These are phyloP conservation scores for Mythimna lalbum DNA, from an alignment of 2,888 invertebrate species.

Conservation along the genomic window DNA sequence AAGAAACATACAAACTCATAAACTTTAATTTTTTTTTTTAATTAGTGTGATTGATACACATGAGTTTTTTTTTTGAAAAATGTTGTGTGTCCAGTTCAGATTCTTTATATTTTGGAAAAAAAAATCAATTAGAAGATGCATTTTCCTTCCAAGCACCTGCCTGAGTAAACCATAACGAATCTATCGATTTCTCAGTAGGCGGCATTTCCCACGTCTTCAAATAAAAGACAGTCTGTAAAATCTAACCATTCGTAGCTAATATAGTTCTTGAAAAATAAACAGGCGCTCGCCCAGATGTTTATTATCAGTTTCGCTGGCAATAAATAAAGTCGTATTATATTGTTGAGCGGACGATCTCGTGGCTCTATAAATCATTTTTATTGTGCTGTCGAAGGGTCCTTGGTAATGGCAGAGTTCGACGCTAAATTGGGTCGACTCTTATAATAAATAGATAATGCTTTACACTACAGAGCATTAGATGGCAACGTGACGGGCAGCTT, in stretches of 20 bases:
- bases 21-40: too few relatives aligned
- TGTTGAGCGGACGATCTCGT: constrained; percentile 84
- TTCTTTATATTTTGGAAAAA: too few relatives aligned
- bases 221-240: constrained; percentile 17
- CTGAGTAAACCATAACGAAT: neutral
- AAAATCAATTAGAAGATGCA: neutral
- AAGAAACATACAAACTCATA: too few relatives aligned
- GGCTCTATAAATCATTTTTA: constrained; percentile 88
- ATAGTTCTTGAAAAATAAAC: constrained; percentile 70
- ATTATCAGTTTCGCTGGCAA: constrained; percentile 83
- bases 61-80: neutral
- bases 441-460: constrained; percentile 78
- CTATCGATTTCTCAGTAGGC: neutral
- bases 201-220: constrained; percentile 11
- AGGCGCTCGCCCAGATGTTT: constrained; percentile 78
- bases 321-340: constrained; percentile 88
- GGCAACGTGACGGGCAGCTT: constrained; percentile 60
- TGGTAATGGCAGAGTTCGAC: constrained; percentile 79
- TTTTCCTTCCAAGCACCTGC: neutral
- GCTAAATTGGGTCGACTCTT: constrained; percentile 84
- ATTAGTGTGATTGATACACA: neutral
- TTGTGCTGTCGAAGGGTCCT: constrained; percentile 87
- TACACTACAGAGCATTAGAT: constrained; percentile 64
- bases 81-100: neutral
- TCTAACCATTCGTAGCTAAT: constrained; percentile 24